These are phyloP conservation scores for Porites evermanni DNA, from an alignment of 92 coral and sea anemone species.

Conservation along the genomic window DNA sequence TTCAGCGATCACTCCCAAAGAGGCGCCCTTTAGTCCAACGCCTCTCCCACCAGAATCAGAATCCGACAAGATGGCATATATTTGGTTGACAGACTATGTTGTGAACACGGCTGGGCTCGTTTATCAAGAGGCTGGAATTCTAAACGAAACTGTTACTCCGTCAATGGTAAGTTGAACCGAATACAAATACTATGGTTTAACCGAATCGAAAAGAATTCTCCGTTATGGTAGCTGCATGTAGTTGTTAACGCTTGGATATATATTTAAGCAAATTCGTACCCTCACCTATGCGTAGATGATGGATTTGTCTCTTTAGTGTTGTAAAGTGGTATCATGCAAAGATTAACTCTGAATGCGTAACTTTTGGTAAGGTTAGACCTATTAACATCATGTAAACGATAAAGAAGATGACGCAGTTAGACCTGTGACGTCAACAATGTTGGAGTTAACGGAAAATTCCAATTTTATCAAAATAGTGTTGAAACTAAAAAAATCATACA, in stretches of 20 bases:
- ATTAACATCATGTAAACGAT: too few relatives aligned
- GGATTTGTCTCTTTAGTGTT: too few relatives aligned
- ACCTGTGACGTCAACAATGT: too few relatives aligned
- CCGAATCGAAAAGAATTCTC: background rate
- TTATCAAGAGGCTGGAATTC: constrained; percentile 79
- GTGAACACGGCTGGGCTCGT: constrained; percentile 92
- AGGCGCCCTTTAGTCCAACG: constrained; percentile 84
- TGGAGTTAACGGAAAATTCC: too few relatives aligned
- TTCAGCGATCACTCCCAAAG: constrained; percentile 86
- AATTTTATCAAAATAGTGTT: too few relatives aligned
- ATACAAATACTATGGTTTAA: background rate
- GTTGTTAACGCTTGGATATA: background rate
- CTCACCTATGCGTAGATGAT: too few relatives aligned
- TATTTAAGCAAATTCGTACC: too few relatives aligned
- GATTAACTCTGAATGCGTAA: too few relatives aligned
- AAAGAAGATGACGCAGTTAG: too few relatives aligned
- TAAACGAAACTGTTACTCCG: constrained; percentile 81
- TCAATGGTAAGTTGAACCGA: constrained; percentile 71
- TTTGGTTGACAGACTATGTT: constrained; percentile 92
- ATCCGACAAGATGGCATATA: constrained; percentile 78
- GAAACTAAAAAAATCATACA: too few relatives aligned
- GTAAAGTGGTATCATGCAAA: too few relatives aligned
- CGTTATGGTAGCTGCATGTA: background rate
- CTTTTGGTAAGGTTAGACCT: too few relatives aligned
- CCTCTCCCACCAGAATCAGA: constrained; percentile 71